Conservation (phyloP, 2,113 vertebrate genomes). For the Oriolus oriolus region DNA sequence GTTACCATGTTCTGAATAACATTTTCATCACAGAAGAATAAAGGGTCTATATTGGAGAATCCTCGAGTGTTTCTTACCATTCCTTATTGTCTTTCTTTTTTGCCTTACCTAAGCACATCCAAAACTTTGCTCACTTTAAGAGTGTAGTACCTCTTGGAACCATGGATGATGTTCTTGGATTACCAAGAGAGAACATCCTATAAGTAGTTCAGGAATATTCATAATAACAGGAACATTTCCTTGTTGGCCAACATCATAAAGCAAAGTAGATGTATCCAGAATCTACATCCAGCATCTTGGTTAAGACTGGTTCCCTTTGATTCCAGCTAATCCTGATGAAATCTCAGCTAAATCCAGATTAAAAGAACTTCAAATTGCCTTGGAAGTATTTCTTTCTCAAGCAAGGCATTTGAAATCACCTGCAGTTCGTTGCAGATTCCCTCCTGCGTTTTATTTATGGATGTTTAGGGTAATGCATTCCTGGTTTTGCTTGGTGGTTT, state of each 20-base stretch:
- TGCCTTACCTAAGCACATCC: background rate
- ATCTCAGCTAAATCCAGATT: background rate
- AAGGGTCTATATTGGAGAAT: background rate
- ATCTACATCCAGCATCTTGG: background rate
- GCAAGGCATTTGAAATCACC: background rate
- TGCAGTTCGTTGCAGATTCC: background rate
- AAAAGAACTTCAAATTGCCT: background rate
- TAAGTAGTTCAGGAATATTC: background rate
- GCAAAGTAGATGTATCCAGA: background rate
- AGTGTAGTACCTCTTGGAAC: background rate
- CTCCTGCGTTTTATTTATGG: background rate
- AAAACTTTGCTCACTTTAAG: background rate
- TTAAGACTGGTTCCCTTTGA: background rate
- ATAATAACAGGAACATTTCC: background rate
- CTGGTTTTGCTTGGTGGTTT: background rate
- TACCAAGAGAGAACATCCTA: background rate
- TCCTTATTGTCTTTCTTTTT: background rate
- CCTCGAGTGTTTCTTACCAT: background rate
- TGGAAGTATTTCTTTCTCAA: background rate
- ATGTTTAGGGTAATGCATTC: background rate
- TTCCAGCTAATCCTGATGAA: background rate
- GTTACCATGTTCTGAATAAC: background rate
- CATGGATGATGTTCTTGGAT: background rate
- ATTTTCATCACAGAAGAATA: background rate
- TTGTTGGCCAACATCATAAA: background rate